Conservation (phyloP, 1,140 invertebrate genomes). For the Eulimnadia texana region DNA sequence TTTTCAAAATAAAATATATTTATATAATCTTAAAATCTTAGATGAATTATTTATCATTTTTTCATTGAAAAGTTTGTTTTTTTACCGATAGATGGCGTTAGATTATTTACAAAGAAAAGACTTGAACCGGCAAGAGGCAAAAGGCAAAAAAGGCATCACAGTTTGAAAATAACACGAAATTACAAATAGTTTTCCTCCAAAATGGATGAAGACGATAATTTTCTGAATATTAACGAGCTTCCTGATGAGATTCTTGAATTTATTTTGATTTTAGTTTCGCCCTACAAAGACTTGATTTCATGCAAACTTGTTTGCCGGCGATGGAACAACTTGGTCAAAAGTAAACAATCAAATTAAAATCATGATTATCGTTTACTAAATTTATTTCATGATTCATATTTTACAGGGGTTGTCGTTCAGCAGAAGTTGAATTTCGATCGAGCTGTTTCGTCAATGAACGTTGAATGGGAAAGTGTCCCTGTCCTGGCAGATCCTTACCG, state of each 20-base stretch:
- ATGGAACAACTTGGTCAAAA: slow-evolving; percentile 64
- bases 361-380: too few species aligned
- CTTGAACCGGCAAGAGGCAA: neutral
- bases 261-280: slow-evolving; percentile 72
- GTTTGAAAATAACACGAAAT: neutral
- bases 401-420: slow-evolving; percentile 55
- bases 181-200: too few species aligned
- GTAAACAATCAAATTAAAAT: slow-evolving; percentile 37
- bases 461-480: slow-evolving; percentile 46
- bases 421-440: slow-evolving; percentile 48
- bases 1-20: too few species aligned
- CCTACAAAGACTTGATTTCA: slow-evolving; percentile 73
- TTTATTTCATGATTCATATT: too few species aligned
- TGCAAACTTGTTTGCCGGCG: slow-evolving; percentile 70
- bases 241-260: slow-evolving; percentile 88
- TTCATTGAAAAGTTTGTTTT: too few species aligned
- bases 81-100: too few species aligned
- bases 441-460: slow-evolving; percentile 48
- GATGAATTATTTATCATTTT: too few species aligned
- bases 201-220: neutral
- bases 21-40: too few species aligned
- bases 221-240: slow-evolving; percentile 33
- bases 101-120: neutral
- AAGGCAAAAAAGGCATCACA: neutral
- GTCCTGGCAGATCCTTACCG: slow-evolving; percentile 36